Evolutionary conservation across 2,797 vertebrate genomes (phyloP).

Genomic region (Cossypha caffra): DNA sequence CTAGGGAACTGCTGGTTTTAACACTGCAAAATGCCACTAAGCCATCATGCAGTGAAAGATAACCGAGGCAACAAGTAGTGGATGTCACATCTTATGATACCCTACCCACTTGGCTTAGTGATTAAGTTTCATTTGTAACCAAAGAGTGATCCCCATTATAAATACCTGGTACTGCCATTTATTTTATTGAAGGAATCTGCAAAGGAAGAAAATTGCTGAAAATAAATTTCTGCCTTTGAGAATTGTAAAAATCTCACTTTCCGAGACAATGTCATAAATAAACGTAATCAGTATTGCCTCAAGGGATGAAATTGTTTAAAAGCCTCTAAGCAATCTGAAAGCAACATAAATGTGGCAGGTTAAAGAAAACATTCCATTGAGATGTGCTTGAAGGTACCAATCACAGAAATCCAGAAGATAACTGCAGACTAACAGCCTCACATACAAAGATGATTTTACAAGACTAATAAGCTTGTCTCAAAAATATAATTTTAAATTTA

Average conservation of each 20-base stretch:
- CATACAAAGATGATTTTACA: neutral
- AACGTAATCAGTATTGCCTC: constrained; percentile 10
- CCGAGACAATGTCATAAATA: constrained; percentile 7
- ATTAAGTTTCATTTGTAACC: neutral
- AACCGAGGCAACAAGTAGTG: neutral
- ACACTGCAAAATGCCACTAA: neutral
- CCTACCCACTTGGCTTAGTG: neutral
- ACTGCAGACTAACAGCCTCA: neutral
- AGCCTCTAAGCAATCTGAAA: constrained; percentile 25
- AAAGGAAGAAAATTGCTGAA: constrained; percentile 6
- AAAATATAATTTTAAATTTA: neutral
- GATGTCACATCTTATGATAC: neutral
- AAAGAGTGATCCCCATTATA: neutral
- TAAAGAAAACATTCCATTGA: constrained; percentile 3
- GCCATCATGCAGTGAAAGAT: neutral
- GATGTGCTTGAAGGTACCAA: neutral
- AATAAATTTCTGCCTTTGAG: constrained; percentile 12
- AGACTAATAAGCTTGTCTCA: neutral
- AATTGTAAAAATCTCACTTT: constrained; percentile 24
- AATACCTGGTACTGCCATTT: neutral
- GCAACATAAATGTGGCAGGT: constrained; percentile 1
- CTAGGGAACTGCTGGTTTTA: neutral
- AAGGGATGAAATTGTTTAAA: constrained; percentile 21
- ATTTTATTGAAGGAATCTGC: neutral
- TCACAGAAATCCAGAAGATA: neutral